Conservation (phyloP, 2,797 vertebrate genomes). For the Taeniopygia guttata region DNA sequence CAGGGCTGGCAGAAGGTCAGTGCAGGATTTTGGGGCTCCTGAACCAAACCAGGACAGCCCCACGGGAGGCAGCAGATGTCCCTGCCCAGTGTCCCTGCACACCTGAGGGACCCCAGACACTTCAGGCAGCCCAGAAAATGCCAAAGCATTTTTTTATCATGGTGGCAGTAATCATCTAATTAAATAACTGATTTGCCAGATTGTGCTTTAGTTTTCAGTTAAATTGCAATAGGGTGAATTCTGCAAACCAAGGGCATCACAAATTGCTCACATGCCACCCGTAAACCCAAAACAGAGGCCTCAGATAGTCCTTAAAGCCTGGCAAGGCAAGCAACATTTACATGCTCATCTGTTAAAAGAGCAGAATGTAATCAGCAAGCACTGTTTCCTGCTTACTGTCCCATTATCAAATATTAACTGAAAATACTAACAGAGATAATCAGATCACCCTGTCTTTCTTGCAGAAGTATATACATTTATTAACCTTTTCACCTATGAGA, state of each 20-base stretch:
- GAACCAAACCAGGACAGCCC: too few species aligned
- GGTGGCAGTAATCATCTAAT: not conserved
- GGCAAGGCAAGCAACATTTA: slow-evolving; percentile 28
- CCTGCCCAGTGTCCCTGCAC: not conserved
- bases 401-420: slow-evolving; percentile 65
- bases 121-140: not conserved
- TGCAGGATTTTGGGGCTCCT: not conserved
- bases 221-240: not conserved
- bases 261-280: not conserved
- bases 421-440: slow-evolving; percentile 67
- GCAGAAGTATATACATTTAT: slow-evolving; percentile 12
- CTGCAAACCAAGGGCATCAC: slow-evolving; percentile 12
- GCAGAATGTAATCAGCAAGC: slow-evolving; percentile 45
- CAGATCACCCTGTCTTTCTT: slow-evolving; percentile 10
- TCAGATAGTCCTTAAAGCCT: slow-evolving; percentile 26
- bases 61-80: not conserved
- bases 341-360: slow-evolving; percentile 20
- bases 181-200: slow-evolving; percentile 42
- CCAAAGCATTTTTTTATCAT: not conserved
- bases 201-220: not conserved
- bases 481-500: slow-evolving; percentile 44
- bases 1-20: not conserved
- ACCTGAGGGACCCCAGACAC: not conserved
- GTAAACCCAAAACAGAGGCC: not conserved
- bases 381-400: slow-evolving; percentile 45